Evolutionary conservation across 2,113 vertebrate genomes (phyloP).

Genomic region (Gymnorhina tibicen): DNA sequence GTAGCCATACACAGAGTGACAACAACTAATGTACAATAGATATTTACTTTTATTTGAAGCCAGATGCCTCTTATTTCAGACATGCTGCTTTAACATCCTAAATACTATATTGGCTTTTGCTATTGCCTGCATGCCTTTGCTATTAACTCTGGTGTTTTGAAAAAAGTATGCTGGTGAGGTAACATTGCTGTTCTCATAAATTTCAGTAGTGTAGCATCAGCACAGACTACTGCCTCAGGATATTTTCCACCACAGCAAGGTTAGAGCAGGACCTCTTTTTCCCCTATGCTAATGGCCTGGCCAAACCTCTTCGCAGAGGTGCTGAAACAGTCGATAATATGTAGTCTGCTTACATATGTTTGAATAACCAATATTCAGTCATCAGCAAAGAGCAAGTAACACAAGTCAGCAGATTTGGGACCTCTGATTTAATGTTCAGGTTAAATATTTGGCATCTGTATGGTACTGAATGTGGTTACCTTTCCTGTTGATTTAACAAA

Average conservation of each 20-base stretch:
- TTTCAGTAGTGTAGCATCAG: neutral
- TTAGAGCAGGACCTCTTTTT: constrained; percentile 2
- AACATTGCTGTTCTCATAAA: neutral
- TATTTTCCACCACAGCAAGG: constrained; percentile 26
- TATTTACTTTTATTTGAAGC: neutral
- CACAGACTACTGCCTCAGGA: neutral
- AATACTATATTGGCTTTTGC: neutral
- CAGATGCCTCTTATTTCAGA: neutral
- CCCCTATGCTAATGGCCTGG: neutral
- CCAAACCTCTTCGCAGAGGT: neutral
- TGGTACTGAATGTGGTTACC: neutral
- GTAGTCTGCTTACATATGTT: neutral
- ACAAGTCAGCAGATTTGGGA: neutral
- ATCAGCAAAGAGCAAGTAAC: constrained; percentile 11
- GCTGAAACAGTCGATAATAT: neutral
- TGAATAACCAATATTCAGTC: neutral
- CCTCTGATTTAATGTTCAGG: neutral
- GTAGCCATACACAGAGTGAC: neutral
- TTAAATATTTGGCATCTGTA: neutral
- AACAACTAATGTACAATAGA: neutral
- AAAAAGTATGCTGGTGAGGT: neutral
- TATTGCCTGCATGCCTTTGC: neutral
- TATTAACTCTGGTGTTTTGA: neutral
- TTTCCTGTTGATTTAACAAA: neutral
- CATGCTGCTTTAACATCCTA: neutral